A percentile compares a stretch with the other conserved stretches of the same genome.
Evolutionary conservation across 2,113 vertebrate species (phyloP).

Genomic region (Lepisosteus osseus): DNA sequence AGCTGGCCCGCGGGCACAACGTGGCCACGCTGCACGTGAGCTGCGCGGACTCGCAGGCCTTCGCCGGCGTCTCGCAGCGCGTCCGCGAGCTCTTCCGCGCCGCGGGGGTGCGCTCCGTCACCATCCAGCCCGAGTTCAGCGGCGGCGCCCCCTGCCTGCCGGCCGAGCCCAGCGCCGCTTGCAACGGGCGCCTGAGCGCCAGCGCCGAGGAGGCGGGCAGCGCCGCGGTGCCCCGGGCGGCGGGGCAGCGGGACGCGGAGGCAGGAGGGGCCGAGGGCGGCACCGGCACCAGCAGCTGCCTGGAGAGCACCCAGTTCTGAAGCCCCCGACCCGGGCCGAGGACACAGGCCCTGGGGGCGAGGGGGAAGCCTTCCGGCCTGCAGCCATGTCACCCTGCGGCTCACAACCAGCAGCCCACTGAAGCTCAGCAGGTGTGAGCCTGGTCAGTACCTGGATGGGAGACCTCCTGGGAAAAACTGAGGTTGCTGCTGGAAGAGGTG

Average conservation of each 20-base stretch:
- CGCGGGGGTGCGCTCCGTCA: conserved; percentile 71
- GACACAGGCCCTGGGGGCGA: too few relatives aligned
- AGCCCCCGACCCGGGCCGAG: too few relatives aligned
- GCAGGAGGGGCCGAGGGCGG: not conserved
- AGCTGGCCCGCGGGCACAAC: conserved; percentile 67
- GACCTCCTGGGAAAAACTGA: too few relatives aligned
- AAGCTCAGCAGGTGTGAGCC: too few relatives aligned
- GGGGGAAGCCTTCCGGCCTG: too few relatives aligned
- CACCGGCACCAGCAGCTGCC: too few relatives aligned
- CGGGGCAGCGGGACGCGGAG: not conserved
- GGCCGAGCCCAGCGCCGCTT: not conserved
- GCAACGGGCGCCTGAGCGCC: not conserved
- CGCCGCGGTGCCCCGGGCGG: not conserved
- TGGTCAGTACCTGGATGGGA: too few relatives aligned
- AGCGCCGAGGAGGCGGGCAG: not conserved
- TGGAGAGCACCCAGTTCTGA: conserved; percentile 14
- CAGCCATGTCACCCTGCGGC: too few relatives aligned
- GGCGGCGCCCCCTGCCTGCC: conserved; percentile 58
- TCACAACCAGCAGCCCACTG: too few relatives aligned
- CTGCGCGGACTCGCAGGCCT: conserved; percentile 43
- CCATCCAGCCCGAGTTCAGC: conserved; percentile 69
- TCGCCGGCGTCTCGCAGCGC: conserved; percentile 46
- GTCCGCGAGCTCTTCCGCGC: conserved; percentile 70
- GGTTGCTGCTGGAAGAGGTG: too few relatives aligned
- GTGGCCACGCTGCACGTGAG: conserved; percentile 77